Base-by-base conservation (phyloP, 2,888 invertebrate genomes). In the Lithophane leautieri region DNA sequence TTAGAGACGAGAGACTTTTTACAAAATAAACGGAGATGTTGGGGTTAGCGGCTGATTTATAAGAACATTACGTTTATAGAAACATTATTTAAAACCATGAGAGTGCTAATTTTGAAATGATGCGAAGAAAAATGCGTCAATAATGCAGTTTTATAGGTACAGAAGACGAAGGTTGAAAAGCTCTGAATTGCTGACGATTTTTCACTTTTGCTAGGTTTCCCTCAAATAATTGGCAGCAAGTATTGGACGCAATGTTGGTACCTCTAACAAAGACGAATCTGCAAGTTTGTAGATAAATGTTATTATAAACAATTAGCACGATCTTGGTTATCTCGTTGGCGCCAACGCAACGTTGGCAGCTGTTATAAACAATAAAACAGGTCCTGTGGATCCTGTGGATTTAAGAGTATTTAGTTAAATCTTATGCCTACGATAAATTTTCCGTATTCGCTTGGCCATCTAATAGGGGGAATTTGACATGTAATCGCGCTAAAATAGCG, bases 1-100 rank as follows among this genome's bases (percentile, higher is more conserved):
- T 94, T 96, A 96, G 96, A 93, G 91, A 92, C 91, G 94, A 94
- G 94, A 92, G 93, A 94, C 94, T 94, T 96, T 95, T 95, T 95
- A 95, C 94, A 95, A 95, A 96, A 95, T 95, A 95, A 94, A 95
- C 94, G 88, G 86, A 92, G 92, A 92, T 92, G 91, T 93, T 93
- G 91, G 92, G 90, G 92, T 92, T 92, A 92, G 90, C 85, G 81
- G 89, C 90, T 93, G 93, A 94, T 94, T 94, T 94, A 93, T 93
- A 92, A 90, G 90, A 92, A 84, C 66, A 76, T 83, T 85, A 81
- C 82, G 68, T 71, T 61, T 58, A 63, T 40, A 72, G 74, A 58
- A 74, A 65, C 52, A 70, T 81, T 42, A 73, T 77, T 67, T 72
- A 58, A 71, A 86, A 76, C 66, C 25, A 61, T 78, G 66, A 65